phyloP scores from a whole-genome alignment of 2,888 invertebrate genomes.

The Mongoloraphidia duomilia region DNA sequence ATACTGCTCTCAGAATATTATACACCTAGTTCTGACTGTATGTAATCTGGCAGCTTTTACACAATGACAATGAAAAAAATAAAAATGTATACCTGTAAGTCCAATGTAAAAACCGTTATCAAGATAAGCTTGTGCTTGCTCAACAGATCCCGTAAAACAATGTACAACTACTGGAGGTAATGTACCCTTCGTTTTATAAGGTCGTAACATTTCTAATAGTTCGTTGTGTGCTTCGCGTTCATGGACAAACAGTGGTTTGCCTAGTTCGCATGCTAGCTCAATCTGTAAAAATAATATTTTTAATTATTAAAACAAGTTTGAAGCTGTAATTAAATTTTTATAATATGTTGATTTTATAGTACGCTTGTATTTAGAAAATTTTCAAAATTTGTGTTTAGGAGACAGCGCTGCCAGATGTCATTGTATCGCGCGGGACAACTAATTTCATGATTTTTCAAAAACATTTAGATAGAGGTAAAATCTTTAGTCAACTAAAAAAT shows the following conservation, averaged over 20 bases:
- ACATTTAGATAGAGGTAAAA: no score
- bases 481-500: no score
- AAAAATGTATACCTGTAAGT: slow-evolving; percentile 46
- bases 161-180: slow-evolving; percentile 78
- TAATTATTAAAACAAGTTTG: neutral
- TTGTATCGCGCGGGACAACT: no score
- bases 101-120: slow-evolving; percentile 78
- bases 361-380: no score
- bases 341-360: neutral
- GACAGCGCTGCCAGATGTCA: no score
- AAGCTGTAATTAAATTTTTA: neutral
- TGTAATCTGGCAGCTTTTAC: neutral
- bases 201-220: slow-evolving; percentile 55
- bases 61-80: neutral
- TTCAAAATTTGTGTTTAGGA: no score
- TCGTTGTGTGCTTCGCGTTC: slow-evolving; percentile 86
- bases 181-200: slow-evolving; percentile 26
- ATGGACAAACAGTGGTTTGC: slow-evolving; percentile 80
- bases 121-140: slow-evolving; percentile 70
- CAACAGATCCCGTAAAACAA: slow-evolving; percentile 80
- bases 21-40: neutral
- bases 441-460: no score
- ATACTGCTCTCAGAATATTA: neutral
- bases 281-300: slow-evolving; percentile 36
- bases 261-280: slow-evolving; percentile 70